A percentile compares a stretch with the other conserved stretches of the same genome.
These are phyloP conservation scores for Sebastes steindachneri DNA, from an alignment of 2,797 vertebrate species.

Conservation along the genomic window DNA sequence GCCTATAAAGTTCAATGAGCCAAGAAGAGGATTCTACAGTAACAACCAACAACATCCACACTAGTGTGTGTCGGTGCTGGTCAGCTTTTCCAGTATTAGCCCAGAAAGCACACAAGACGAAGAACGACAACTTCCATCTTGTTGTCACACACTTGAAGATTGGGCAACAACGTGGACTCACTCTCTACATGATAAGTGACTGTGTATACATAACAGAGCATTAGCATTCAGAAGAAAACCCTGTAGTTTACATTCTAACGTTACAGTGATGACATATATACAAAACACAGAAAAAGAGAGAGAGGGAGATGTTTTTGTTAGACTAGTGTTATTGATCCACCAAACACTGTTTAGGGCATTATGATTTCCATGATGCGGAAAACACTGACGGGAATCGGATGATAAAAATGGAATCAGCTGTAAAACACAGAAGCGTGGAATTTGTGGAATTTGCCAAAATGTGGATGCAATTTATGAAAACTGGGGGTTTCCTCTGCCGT, in stretches of 20 bases:
- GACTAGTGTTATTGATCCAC: background rate
- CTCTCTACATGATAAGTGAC: background rate
- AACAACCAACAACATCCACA: background rate
- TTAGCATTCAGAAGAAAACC: background rate
- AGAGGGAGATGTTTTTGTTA: background rate
- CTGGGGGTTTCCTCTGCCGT: too few relatives aligned
- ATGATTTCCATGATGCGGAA: too few relatives aligned
- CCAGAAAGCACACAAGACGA: background rate
- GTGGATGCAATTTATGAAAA: too few relatives aligned
- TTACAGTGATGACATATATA: background rate
- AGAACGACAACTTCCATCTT: constrained; percentile 1
- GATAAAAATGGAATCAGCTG: too few relatives aligned
- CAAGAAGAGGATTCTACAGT: background rate
- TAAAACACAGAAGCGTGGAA: too few relatives aligned
- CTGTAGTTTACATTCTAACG: background rate
- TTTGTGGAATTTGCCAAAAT: too few relatives aligned
- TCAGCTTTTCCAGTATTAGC: background rate
- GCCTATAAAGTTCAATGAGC: constrained; percentile 20
- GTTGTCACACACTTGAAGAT: background rate
- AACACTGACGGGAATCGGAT: too few relatives aligned
- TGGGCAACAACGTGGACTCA: background rate
- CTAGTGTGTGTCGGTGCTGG: background rate
- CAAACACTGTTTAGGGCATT: background rate
- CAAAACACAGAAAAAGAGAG: background rate
- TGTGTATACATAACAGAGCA: background rate